Base-by-base conservation (phyloP, 2,888 invertebrate genomes). In the Pelosia muscerda region DNA sequence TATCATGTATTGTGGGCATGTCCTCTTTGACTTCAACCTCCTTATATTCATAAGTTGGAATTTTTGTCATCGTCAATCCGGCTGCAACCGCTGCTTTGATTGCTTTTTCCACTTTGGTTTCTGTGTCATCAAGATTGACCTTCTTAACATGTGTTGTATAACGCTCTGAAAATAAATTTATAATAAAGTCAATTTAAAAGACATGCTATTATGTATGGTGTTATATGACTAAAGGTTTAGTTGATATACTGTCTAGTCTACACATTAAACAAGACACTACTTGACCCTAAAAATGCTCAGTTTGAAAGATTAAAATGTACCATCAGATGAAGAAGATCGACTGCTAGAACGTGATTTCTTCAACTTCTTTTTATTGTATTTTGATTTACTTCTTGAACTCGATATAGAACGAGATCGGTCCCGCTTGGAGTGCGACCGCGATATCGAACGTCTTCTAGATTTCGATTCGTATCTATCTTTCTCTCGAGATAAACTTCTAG, bases 1-100 rank as follows among this genome's bases (percentile, higher is more conserved):
- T 90, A 74, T 96, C 96, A 74, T 95, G 92, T 57, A 95, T 95
- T 56, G 95, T 93, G 0, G 95, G 95, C 93, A 95, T 95, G 63
- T 95, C 94, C 79, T 94, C 95, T 76, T 94, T 95, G 15, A 95
- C 78, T 77, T 91, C 90, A 11, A 95, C 90, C 68, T 94, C 94
- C 66, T 94, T 94, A 67, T 92, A 94, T 71, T 95, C 94, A 68
- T 95, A 95, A 5, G 91, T 92, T n/a, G 95, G 95, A 75, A 95
- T 90, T 81, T 95, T 95, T 9, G 94, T 95, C 92, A 95, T 89
- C 1, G 95, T 95, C 10, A 95, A 81, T 0, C 95, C 95, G 5
- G 88, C 95, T n/a, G 95, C 94, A 69, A 90, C 93, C 0, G 95
- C 95, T 19, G 95, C 95, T 84, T 92, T 94, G 49, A 95, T 95